Evolutionary conservation across 2,797 vertebrate species (phyloP), one percentile per base, ranked within the genome.

Genomic region (Clarias fuscus): DNA sequence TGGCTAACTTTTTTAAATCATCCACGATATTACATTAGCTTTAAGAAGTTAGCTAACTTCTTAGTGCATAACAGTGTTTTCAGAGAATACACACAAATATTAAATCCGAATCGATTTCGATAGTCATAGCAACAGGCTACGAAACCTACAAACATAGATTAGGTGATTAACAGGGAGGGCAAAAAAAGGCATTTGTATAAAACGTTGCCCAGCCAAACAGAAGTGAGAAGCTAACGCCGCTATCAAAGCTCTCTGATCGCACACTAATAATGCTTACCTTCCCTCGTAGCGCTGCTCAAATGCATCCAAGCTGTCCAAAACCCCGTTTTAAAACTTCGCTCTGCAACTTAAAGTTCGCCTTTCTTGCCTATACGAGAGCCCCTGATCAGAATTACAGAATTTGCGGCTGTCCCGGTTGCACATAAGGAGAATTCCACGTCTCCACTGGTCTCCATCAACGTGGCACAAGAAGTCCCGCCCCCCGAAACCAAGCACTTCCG

Each of bases 391-490:
- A 80, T 84, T 77, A 80, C 56, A 43, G 68, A 85, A 80, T 84
- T 77, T 76, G 86, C 85, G 89, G 89, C 90, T 91, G 89, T 91
- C 88, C 93, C 86, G 85, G 91, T 84, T 89, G 75, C 89, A 88
- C 87, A 83, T 59, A 83, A 90, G 83, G 84, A 90, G 90, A 88
- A 89, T 90, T 95, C 95, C 94, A 95, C 95, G 95, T 95, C 94
- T 92, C 90, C 95, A 96, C 94, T 93, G 93, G 93, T 89, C 95
- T 92, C 95, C 95, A 96, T 96, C 96, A 96, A 96, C 96, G 95
- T 96, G 95, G 95, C 96, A 96, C 91, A 90, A 78, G 90, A 84
- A 40, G 15, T 87, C 88, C 88, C 94, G 90, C 92, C 93, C 93
- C 88, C 65, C 91, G 15, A 56, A 67, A 24, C 22, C 10, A 27